These are phyloP conservation scores for Diadegma fenestrale DNA, from an alignment of 2,888 invertebrate species.

Conservation along the genomic window DNA sequence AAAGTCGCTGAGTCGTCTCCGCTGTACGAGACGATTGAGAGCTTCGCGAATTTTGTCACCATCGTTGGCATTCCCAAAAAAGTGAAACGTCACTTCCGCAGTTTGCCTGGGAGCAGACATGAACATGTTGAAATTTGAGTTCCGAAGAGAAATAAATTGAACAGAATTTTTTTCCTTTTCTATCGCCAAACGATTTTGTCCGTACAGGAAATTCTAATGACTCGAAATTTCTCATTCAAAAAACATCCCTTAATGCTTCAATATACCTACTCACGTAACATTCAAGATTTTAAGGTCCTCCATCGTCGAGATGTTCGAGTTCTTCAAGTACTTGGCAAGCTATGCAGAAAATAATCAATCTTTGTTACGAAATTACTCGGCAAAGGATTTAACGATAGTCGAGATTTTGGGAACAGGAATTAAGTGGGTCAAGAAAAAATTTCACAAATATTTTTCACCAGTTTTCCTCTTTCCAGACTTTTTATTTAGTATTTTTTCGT, in stretches of 20 bases:
- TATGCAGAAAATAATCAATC: constrained; percentile 80
- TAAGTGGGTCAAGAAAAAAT: constrained; percentile 14
- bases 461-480: constrained; percentile 27
- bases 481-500: constrained; percentile 1
- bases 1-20: constrained; percentile 87
- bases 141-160: background rate
- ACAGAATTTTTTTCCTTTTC: background rate
- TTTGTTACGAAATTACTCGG: constrained; percentile 17
- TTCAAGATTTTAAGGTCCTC: constrained; percentile 89
- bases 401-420: background rate
- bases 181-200: constrained; percentile 1
- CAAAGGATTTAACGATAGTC: constrained; percentile 1
- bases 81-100: constrained; percentile 84
- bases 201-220: background rate
- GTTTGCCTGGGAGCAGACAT: constrained; percentile 75
- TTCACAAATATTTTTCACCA: constrained; percentile 18
- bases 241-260: constrained; percentile 60
- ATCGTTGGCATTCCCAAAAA: constrained; percentile 86
- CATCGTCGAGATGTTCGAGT: constrained; percentile 88
- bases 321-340: constrained; percentile 88
- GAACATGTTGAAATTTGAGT: constrained; percentile 74
- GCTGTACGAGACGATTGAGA: constrained; percentile 87
- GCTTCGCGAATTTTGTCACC: constrained; percentile 86
- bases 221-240: constrained; percentile 2
- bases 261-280: constrained; percentile 87